phyloP scores from a whole-genome alignment of 2,113 vertebrate species.

The Alces alces region DNA sequence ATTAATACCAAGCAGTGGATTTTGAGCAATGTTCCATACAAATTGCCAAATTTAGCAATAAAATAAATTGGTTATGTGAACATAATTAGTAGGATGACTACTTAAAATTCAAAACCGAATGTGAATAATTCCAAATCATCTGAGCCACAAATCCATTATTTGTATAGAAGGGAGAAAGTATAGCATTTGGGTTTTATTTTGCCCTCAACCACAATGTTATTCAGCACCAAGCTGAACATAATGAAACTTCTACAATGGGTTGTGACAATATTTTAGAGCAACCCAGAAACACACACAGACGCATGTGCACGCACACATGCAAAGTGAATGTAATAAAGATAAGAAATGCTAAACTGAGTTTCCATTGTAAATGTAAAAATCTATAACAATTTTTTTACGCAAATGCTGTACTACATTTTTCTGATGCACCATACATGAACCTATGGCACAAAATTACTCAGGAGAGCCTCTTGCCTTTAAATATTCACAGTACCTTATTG shows the following conservation, averaged over 20 bases:
- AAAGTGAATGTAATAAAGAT: constrained; percentile 3
- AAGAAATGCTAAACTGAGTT: constrained; percentile 35
- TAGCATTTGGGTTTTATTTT: constrained; percentile 58
- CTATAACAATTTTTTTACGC: constrained; percentile 17
- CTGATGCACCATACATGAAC: neutral
- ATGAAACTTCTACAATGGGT: constrained; percentile 36
- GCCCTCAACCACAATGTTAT: constrained; percentile 42
- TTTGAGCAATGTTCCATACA: constrained; percentile 83
- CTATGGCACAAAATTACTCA: neutral
- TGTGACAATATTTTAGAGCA: constrained; percentile 33
- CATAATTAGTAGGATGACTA: constrained; percentile 74
- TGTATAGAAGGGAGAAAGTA: constrained; percentile 43
- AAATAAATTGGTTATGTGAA: constrained; percentile 82
- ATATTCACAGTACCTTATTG: constrained; percentile 89
- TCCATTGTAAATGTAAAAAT: constrained; percentile 50
- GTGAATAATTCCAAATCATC: constrained; percentile 64
- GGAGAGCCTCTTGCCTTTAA: neutral
- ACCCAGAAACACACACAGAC: neutral
- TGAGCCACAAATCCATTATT: constrained; percentile 70
- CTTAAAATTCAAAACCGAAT: constrained; percentile 73
- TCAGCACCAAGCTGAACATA: constrained; percentile 35
- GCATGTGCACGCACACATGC: neutral
- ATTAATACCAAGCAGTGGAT: constrained; percentile 83
- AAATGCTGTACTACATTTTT: neutral
- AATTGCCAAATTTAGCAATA: constrained; percentile 82